phyloP scores from a whole-genome alignment of 2,113 vertebrate genomes.

The Stictonetta naevosa region DNA sequence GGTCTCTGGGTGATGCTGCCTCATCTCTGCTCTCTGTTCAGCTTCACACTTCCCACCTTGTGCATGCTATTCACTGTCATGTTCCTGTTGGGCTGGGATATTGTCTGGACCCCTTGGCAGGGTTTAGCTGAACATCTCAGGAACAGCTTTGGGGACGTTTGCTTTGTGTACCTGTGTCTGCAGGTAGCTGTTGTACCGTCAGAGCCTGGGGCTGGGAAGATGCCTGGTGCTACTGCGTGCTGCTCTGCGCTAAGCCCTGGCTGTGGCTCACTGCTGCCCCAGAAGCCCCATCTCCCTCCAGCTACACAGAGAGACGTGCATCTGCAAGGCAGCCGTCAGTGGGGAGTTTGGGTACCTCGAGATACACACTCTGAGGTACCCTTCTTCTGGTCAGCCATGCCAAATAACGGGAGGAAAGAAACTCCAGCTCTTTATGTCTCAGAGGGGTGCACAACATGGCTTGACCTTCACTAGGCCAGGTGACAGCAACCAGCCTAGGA shows the following conservation, averaged over 20 bases:
- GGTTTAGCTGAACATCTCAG: background rate
- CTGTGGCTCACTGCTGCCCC: background rate
- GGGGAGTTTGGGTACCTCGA: background rate
- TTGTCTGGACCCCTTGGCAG: background rate
- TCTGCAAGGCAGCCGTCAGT: background rate
- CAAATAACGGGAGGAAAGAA: background rate
- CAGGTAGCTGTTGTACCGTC: background rate
- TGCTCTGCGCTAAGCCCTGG: background rate
- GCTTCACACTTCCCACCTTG: background rate
- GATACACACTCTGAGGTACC: background rate
- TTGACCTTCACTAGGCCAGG: background rate
- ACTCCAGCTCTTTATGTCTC: background rate
- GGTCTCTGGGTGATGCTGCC: background rate
- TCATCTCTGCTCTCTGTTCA: background rate
- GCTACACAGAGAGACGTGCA: background rate
- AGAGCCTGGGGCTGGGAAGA: background rate
- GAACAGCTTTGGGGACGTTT: background rate
- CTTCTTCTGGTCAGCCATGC: background rate
- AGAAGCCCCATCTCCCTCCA: background rate
- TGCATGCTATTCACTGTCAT: background rate
- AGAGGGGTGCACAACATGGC: background rate
- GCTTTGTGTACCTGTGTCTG: background rate
- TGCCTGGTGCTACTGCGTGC: rapidly evolving
- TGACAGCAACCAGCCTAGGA: background rate
- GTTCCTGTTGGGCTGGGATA: background rate